These are phyloP conservation scores for Parazoanthus atlanticus DNA, from an alignment of 92 coral and sea anemone genomes.

Conservation along the genomic window DNA sequence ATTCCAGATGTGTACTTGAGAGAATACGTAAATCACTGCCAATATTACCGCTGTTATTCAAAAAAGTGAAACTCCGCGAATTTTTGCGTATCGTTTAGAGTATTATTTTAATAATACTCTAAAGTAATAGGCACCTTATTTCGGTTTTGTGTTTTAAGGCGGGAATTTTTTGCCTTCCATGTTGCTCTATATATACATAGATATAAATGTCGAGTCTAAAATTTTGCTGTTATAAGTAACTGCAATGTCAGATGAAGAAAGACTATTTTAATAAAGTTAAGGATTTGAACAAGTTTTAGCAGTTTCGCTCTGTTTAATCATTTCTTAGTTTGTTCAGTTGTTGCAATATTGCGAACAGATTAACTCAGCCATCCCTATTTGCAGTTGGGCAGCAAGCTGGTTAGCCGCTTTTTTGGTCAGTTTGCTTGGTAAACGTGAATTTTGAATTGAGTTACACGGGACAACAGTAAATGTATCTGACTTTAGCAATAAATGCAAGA, in stretches of 20 bases:
- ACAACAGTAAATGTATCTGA: not conserved
- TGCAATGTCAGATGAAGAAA: not conserved
- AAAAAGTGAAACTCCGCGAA: not conserved
- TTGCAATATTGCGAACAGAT: not conserved
- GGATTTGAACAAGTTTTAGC: not conserved
- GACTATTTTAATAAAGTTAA: not conserved
- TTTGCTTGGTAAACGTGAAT: not conserved
- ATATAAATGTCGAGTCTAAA: not conserved
- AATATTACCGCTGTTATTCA: not conserved
- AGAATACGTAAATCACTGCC: slow-evolving; percentile 9
- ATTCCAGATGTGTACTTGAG: slow-evolving; percentile 1
- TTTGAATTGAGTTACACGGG: not conserved
- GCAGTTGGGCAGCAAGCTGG: not conserved
- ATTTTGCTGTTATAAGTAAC: not conserved
- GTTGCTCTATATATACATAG: not conserved
- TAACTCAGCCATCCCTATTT: not conserved
- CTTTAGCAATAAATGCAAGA: not conserved
- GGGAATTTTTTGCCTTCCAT: not conserved
- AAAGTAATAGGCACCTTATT: not conserved
- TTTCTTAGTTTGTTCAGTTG: not conserved
- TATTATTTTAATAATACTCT: not conserved
- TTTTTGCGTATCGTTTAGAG: not conserved
- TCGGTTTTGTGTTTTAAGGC: not conserved
- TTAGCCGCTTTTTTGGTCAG: not conserved
- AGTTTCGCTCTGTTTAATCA: not conserved